Base-by-base conservation (phyloP, 2,888 invertebrate genomes). In the Tetanocera ferruginea region DNA sequence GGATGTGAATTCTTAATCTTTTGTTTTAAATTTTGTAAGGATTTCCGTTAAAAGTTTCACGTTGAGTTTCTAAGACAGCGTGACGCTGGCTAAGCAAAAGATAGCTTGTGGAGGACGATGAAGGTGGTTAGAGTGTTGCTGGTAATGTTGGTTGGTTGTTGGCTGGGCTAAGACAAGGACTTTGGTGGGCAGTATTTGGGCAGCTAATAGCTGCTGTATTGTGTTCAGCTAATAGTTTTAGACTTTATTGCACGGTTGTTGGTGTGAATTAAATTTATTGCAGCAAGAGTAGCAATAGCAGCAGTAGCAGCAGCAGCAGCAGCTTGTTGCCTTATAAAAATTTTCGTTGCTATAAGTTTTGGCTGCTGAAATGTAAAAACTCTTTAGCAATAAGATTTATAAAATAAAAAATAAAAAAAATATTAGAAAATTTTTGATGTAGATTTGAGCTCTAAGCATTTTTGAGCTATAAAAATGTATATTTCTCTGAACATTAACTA, bases 1-100 rank as follows among this genome's bases (percentile, higher is more conserved):
- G 74, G 74, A 74, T 74, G 74, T 52, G 64, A 74, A 74, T 74
- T 74, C 66, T 74, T 66, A 74, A 66, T 74, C 74, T 74, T 74
- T 74, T 74, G 74, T 74, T 74, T 72, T 74, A 74, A 74, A 74
- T 74, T 66, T 74, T 66, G 74, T 74, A 74, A 74, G 74, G 74
- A 74, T 74, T 66, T 74, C 74, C 74, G 74, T 11, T 19, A 23
- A 71, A 72, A 66, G 52, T 74, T 74, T 57, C 66, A 49, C 62
- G 73, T 28, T 62, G 73, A 49, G 57, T 60, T 60, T 11, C 37
- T 37, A 73, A 49, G 62, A 43, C 55, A 71, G 57, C 34, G 25
- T 25, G 19, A 28, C 11, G 28, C 11, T 28, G 14, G 60, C 60
- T 23, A 6, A 28, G 23, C 14, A 28, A 8, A 43, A 43, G 43